phyloP scores from a whole-genome alignment of 2,888 invertebrate species.

The Pseudolycoriella hygida region DNA sequence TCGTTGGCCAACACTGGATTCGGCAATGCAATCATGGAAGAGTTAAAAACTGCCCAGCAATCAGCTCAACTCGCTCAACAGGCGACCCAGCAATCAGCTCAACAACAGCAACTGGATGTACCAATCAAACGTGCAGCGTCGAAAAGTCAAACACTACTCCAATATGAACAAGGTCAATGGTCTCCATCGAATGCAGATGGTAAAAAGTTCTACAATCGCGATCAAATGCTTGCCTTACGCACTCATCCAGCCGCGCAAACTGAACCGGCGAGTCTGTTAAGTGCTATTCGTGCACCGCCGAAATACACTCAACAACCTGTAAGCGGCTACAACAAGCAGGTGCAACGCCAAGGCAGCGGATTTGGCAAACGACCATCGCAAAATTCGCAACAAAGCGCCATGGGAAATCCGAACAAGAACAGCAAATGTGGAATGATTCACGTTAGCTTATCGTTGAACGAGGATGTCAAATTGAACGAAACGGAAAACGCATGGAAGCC shows the following conservation, averaged over 20 bases:
- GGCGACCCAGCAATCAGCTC: constrained; percentile 10
- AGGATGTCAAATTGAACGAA: constrained; percentile 71
- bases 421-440: constrained; percentile 39
- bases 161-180: constrained; percentile 60
- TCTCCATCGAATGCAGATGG: constrained; percentile 65
- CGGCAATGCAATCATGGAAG: too few species aligned
- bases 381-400: constrained; percentile 5
- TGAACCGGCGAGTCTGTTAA: constrained; percentile 34
- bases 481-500: constrained; percentile 88
- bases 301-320: constrained; percentile 5
- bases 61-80: constrained; percentile 9
- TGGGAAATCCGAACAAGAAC: constrained; percentile 3
- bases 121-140: background rate
- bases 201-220: constrained; percentile 64
- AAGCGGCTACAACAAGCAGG: constrained; percentile 6
- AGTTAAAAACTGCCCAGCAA: too few species aligned
- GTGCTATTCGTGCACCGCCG: too few species aligned
- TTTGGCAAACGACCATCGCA: background rate
- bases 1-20: too few species aligned
- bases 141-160: constrained; percentile 12
- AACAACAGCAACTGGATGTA: background rate
- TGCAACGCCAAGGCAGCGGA: too few species aligned
- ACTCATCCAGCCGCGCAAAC: constrained; percentile 53
- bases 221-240: constrained; percentile 59
- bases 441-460: constrained; percentile 45